Evolutionary conservation across 2,888 invertebrate genomes (phyloP).

Genomic region (Watsonalla binaria): DNA sequence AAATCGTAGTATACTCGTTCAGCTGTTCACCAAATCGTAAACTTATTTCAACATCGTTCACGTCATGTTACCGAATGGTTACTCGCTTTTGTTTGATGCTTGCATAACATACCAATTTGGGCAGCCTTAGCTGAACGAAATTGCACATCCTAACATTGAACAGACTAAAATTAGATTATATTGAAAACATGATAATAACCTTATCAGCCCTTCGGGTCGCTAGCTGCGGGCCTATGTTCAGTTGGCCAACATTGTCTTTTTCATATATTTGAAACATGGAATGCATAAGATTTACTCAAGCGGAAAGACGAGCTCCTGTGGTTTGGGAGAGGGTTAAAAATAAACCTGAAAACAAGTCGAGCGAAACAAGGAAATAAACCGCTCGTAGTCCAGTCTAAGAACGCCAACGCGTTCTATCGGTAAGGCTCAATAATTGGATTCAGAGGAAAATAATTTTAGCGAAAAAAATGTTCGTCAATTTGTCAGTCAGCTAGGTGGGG

Average conservation of each 20-base stretch:
- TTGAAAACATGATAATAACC: constrained; percentile 53
- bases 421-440: constrained; percentile 65
- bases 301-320: constrained; percentile 14
- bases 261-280: constrained; percentile 36
- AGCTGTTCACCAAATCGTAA: constrained; percentile 33
- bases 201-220: constrained; percentile 31
- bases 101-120: constrained; percentile 55
- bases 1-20: constrained; percentile 25
- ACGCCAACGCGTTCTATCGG: constrained; percentile 44
- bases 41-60: constrained; percentile 38
- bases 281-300: constrained; percentile 33
- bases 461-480: constrained; percentile 68
- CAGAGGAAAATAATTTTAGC: constrained; percentile 60
- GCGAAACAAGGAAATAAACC: constrained; percentile 44
- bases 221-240: constrained; percentile 33
- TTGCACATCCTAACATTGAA: constrained; percentile 53
- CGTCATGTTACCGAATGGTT: constrained; percentile 39
- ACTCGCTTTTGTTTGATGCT: constrained; percentile 50
- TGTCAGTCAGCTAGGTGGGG: constrained; percentile 61
- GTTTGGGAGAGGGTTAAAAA: constrained; percentile 28
- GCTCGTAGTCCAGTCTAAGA: constrained; percentile 32
- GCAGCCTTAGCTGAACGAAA: constrained; percentile 52
- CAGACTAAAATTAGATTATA: constrained; percentile 54
- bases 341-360: constrained; percentile 29
- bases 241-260: constrained; percentile 33